These are phyloP conservation scores for Colostygia pectinataria DNA, from an alignment of 2,888 invertebrate genomes.

Conservation along the genomic window DNA sequence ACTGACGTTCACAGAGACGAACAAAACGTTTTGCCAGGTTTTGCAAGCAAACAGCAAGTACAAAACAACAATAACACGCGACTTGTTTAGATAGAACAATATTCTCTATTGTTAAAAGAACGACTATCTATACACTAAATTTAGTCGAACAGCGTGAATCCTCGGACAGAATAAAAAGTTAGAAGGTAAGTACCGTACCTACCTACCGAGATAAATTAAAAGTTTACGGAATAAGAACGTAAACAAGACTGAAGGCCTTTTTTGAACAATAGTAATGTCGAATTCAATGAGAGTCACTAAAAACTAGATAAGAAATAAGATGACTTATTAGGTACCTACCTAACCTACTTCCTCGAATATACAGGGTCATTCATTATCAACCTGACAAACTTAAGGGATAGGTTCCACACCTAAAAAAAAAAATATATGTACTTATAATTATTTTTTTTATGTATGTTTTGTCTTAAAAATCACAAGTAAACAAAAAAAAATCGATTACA, in stretches of 20 bases:
- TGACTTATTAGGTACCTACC: background rate
- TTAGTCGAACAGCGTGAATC: slow-evolving; percentile 32
- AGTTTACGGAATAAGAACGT: too few species aligned
- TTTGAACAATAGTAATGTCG: background rate
- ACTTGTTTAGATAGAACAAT: slow-evolving; percentile 49
- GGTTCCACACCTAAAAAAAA: background rate
- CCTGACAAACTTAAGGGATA: too few species aligned
- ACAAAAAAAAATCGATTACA: too few species aligned
- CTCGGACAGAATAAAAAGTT: background rate
- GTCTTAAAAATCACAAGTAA: too few species aligned
- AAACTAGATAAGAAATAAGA: slow-evolving; percentile 7
- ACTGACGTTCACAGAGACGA: slow-evolving; percentile 60
- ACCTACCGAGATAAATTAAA: too few species aligned
- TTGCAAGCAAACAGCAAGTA: too few species aligned
- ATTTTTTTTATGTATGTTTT: too few species aligned
- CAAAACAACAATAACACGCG: slow-evolving; percentile 62
- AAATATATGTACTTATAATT: too few species aligned
- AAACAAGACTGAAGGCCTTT: background rate
- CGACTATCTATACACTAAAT: slow-evolving; percentile 38
- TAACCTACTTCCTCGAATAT: background rate
- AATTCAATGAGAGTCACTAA: background rate
- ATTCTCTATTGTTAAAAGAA: slow-evolving; percentile 39
- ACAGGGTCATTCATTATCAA: too few species aligned
- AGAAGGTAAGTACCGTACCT: background rate
- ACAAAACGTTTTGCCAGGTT: slow-evolving; percentile 68